Base-by-base conservation (phyloP, 2,113 vertebrate genomes). In the Eulemur macaco region DNA sequence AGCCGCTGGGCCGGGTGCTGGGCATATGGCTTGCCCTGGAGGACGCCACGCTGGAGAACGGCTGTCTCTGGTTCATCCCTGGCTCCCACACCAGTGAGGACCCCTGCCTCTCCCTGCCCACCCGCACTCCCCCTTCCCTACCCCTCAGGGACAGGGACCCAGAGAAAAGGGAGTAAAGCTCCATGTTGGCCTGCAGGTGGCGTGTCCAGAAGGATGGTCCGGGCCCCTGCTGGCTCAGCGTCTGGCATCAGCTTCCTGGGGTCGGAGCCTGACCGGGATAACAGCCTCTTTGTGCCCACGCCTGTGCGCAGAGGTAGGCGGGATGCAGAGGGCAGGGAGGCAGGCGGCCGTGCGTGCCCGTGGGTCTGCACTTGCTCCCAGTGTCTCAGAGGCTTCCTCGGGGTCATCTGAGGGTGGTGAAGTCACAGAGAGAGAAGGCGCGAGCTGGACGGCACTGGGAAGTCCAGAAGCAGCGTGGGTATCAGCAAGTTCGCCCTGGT, bases 51-150 rank as follows among this genome's bases (percentile, higher is more conserved):
- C 97, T 96, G 68, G 98, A 99, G 92, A 99, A 99, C 0, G 98
- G 99, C 98, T 99, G 99, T 86, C 98, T 99, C 95, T 99, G 99
- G 99, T 99, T 99, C 96, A 99, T 99, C 77, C 99, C 99, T 0
- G 99, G 99, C 58, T 99, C 99, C 18, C 99, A 99, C 68, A 99
- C 97, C 17, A 97, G 99, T 99, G 98, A 98, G 99, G 50, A 52
- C 45, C n/a, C 25, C 54, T 73, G n/a, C n/a, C n/a, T 31, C 23
- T 52, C 58, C 50, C 81, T 52, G 50, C 42, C 77, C 45, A 6
- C 3, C 13, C 10, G 0, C n/a, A 14, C 27, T 12, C 23, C 60
- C 78, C 37, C 37, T 1, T 58, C 56, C 23, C 0, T 47, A 8
- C 1, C 3, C 17, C 1, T 47, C 8, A 13, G 37, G 87, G 54